Base-by-base conservation (phyloP, 2,797 vertebrate species). In the Pipistrellus kuhlii region DNA sequence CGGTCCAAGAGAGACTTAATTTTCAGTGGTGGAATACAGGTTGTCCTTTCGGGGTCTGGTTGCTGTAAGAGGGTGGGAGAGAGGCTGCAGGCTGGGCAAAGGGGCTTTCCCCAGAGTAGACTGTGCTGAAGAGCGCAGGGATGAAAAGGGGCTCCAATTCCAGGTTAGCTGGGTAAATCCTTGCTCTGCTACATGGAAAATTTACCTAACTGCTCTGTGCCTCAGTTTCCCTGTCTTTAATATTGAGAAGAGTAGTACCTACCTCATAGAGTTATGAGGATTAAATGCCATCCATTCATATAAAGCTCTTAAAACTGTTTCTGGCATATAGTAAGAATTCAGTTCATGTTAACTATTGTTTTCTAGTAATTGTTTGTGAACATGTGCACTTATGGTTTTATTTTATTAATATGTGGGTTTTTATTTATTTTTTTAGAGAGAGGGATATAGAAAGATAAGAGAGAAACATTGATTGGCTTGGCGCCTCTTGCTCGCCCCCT, bases 211-310 rank as follows among this genome's bases (percentile, higher is more conserved):
- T 25, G 1, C 35, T 32, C 41, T 51, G 41, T 51, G 62, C 57
- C 59, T 89, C 30, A 85, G 72, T 55, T 93, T 92, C n/a, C 38
- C 32, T 66, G 12, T 64, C 21, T 90, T 44, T 89, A 51, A 64
- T 27, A 71, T n/a, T 83, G 27, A 48, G 32, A 3, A 73, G 66
- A 88, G 53, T 55, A 80, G 32, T 66, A 2, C 53, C 25, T 32
- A 44, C 41, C 38, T 23, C 8, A 35, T 21, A 69, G 35, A 27
- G 20, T 71, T 32, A 6, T 8, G n/a, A 64, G 25, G 13, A 73
- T 53, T 82, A 62, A 85, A 53, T 78, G 57, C 85, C 30, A 46
- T 85, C 30, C 38, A 30, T 44, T 46, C 2, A 27, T 55, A 17
- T 27, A 57, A 94, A 73, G 80, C 41, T 93, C 38, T 86, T 55